Percentiles rank a stretch among this genome's conserved stretches.
Evolutionary conservation across 2,888 invertebrate genomes (phyloP).

Genomic region (Drosophila lacicola): DNA sequence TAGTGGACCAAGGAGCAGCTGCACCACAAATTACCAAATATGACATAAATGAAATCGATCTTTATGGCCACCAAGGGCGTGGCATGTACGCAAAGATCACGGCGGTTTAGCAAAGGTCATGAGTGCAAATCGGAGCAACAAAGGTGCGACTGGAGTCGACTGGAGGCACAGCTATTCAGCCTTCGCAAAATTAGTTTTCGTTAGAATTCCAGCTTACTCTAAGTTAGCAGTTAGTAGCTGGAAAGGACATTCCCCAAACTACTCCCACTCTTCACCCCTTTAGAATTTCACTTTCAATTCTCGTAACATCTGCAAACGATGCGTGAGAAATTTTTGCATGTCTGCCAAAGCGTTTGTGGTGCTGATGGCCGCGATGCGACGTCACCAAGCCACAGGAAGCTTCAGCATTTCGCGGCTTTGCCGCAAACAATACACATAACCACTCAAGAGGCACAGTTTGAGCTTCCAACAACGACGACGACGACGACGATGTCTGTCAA

Average conservation of each 20-base stretch:
- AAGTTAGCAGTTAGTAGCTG: neutral
- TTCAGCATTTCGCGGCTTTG: conserved; percentile 49
- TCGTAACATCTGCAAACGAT: conserved; percentile 63
- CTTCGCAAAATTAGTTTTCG: neutral
- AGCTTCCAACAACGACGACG: conserved; percentile 41
- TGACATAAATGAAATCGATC: conserved; percentile 68
- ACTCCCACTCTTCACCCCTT: conserved; percentile 2
- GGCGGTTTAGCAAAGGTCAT: conserved; percentile 32
- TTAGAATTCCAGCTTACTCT: neutral
- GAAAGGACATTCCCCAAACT: neutral
- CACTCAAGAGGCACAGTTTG: conserved; percentile 72
- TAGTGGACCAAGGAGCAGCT: conserved; percentile 53
- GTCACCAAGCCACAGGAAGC: conserved; percentile 79
- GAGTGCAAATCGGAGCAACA: neutral
- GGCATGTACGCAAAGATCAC: conserved; percentile 42
- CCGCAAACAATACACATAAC: conserved; percentile 53
- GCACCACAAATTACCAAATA: conserved; percentile 43
- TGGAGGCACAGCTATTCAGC: neutral
- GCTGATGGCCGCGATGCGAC: conserved; percentile 15
- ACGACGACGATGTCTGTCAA: conserved; percentile 73
- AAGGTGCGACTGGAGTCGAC: neutral
- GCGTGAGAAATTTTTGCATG: conserved; percentile 73
- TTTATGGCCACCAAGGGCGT: conserved; percentile 69
- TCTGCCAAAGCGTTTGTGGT: conserved; percentile 52
- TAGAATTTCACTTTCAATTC: neutral